Base-by-base conservation (phyloP, 2,888 invertebrate genomes). In the Temnothorax unifasciatus region DNA sequence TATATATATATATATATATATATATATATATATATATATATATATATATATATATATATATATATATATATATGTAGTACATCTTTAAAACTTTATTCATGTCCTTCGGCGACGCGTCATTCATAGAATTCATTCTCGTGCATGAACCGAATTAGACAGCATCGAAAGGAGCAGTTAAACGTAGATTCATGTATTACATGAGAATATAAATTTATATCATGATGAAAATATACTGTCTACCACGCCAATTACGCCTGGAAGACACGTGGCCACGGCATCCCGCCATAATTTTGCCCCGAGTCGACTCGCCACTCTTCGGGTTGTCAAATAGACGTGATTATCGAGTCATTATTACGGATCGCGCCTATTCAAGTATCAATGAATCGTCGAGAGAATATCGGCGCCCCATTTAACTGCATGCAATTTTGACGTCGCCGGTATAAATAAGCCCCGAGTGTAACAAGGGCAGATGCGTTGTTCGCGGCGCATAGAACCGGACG, bases 311-410 rank as follows among this genome's bases (percentile, higher is more conserved):
- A 59, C 73, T 81, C 73, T 59, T 79, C 47, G 71, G 25, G 18
- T 81, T 81, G 79, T 81, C 79, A 73, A 81, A 81, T 81, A 81
- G 59, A 81, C 47, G 73, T 59, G 73, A 81, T 81, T 73, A 81
- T 73, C 59, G 79, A 25, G 18, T 81, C 73, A 73, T 81, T 81
- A 81, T 68, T 38, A 59, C 59, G 73, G 47, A 73, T 59, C 73
- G 59, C 59, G 73, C 59, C 59, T 34, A 73, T 73, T 73, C 25
- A 73, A 73, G 59, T 73, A 81, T 73, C 79, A 81, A 81, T 81
- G 73, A 81, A 59, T 57, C 79, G 44, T 29, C 61, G 18, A 44
- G 50, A 75, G 50, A 75, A 29, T 44, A 54, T 52, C 77, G 73
- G 25, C 29, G 29, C 29, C 29, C 44, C 25, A 63, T 82, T 87